Percentiles rank a stretch among this genome's conserved stretches.
Evolutionary conservation across 2,113 vertebrate genomes (phyloP).

Genomic region (Peromyscus californicus): DNA sequence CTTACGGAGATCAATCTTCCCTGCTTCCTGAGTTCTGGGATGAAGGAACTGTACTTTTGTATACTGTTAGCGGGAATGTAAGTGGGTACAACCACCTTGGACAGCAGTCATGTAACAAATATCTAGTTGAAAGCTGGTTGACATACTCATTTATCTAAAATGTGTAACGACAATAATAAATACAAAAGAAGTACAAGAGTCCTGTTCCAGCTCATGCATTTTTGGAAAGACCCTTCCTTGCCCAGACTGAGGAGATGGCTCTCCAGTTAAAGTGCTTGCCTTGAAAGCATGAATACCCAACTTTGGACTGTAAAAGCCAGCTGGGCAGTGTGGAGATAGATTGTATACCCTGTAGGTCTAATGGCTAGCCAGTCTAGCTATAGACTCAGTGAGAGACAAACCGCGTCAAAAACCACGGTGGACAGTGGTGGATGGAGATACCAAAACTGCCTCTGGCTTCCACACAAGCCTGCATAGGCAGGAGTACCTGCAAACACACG

Average conservation of each 20-base stretch:
- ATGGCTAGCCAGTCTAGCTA: not conserved
- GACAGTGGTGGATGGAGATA: not conserved
- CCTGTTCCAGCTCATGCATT: not conserved
- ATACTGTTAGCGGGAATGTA: not conserved
- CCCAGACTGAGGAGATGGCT: not conserved
- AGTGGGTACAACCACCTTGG: not conserved
- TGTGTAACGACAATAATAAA: not conserved
- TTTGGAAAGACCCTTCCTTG: not conserved
- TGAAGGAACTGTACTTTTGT: not conserved
- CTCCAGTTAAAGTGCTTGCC: not conserved
- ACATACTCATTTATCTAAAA: not conserved
- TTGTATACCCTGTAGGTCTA: no score
- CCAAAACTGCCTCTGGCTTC: not conserved
- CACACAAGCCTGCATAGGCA: not conserved
- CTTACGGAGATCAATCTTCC: not conserved
- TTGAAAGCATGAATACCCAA: not conserved
- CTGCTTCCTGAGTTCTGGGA: not conserved
- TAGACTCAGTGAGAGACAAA: not conserved
- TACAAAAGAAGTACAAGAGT: not conserved
- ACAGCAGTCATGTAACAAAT: not conserved
- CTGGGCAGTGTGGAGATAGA: not conserved
- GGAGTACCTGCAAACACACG: not conserved
- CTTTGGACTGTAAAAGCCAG: not conserved
- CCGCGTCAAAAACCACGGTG: not conserved
- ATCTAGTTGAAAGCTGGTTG: slow-evolving; percentile 1